phyloP scores from a whole-genome alignment of 2,888 invertebrate genomes.

The Acanthosoma haemorrhoidale region DNA sequence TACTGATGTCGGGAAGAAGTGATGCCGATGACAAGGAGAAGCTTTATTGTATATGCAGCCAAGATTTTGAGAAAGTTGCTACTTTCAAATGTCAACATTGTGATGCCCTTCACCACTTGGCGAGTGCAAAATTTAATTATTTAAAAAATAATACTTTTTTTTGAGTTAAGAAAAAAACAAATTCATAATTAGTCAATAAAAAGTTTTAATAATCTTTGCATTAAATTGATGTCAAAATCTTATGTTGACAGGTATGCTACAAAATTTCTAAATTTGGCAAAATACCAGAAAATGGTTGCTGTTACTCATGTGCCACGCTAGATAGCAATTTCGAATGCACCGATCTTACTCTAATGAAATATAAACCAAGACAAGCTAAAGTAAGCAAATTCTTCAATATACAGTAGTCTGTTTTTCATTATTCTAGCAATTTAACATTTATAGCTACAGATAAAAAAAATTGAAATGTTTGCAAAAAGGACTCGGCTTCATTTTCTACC shows the following conservation, averaged over 20 bases:
- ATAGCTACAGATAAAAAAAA: no score
- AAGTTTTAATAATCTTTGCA: not conserved
- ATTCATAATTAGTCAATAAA: no score
- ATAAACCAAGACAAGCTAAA: slow-evolving; percentile 15
- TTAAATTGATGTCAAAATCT: not conserved
- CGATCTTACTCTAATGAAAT: not conserved
- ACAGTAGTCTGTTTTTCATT: no score
- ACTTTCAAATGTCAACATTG: slow-evolving; percentile 19
- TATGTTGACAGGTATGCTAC: slow-evolving; percentile 1
- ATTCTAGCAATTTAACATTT: no score
- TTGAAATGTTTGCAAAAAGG: no score
- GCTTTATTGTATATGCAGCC: not conserved
- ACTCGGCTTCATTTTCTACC: no score
- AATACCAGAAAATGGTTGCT: slow-evolving; percentile 9
- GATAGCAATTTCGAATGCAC: not conserved
- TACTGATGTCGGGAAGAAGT: not conserved
- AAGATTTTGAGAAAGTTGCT: not conserved
- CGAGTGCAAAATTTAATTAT: no score
- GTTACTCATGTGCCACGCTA: slow-evolving; percentile 1
- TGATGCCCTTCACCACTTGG: slow-evolving; percentile 1
- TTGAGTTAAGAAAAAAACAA: no score
- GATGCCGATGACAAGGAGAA: not conserved
- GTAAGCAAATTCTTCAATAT: no score
- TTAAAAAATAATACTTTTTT: no score
- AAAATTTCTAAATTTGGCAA: slow-evolving; percentile 6